Percentiles rank a stretch among this genome's conserved stretches.
phyloP scores from a whole-genome alignment of 2,797 vertebrate species.

The Amblyopsis hoosieri region DNA sequence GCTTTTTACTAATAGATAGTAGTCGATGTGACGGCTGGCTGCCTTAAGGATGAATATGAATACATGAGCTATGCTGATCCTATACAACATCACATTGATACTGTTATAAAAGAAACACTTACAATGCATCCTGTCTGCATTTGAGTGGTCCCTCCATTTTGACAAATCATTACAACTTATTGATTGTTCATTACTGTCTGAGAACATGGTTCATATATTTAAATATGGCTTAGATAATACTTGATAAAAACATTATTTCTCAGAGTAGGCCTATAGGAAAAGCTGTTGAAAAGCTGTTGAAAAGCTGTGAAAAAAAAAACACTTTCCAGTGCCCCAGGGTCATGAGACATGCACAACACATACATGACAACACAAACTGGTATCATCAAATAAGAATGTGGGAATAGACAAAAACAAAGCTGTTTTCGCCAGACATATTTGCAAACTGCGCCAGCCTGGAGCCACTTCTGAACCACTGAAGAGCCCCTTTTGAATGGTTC shows the following conservation, averaged over 20 bases:
- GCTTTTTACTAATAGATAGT: conserved; percentile 2
- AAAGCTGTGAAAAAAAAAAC: no score
- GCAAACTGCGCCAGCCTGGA: not conserved
- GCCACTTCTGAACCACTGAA: conserved; percentile 30
- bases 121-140: conserved; percentile 1
- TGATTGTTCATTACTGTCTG: conserved; percentile 16
- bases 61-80: conserved; percentile 12
- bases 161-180: not conserved
- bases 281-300: no score
- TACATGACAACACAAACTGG: no score
- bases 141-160: not conserved
- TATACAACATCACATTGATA: conserved; percentile 30
- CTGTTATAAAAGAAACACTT: conserved; percentile 10
- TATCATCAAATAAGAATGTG: no score
- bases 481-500: conserved; percentile 36
- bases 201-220: conserved; percentile 1
- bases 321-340: no score
- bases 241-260: no score
- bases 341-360: no score
- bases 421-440: not conserved
- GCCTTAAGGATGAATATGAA: no score
- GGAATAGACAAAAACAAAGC: no score
- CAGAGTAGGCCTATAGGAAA: no score
- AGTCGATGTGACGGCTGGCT: no score
- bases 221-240: not conserved